Conservation (phyloP, 1,140 invertebrate species). For the Drosophila kurseongensis region DNA sequence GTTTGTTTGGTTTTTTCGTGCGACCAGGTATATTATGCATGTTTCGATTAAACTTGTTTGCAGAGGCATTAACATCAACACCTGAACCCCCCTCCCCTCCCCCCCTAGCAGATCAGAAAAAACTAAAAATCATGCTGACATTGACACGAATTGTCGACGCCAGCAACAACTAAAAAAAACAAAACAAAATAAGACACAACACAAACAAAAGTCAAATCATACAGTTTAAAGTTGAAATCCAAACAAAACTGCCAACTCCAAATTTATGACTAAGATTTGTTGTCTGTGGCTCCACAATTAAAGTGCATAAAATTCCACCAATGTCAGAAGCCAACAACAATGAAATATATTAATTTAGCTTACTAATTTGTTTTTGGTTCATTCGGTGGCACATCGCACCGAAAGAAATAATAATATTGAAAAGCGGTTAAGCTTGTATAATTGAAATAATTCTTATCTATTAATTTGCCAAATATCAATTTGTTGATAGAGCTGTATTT, state of each 20-base stretch:
- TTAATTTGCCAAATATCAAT: too few species aligned
- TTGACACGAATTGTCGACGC: constrained; percentile 75
- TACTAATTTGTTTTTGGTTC: constrained; percentile 2
- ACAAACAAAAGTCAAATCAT: constrained; percentile 42
- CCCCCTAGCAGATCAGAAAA: constrained; percentile 34
- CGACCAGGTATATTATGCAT: constrained; percentile 44
- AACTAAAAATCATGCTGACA: constrained; percentile 72
- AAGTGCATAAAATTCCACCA: constrained; percentile 64
- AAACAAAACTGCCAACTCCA: constrained; percentile 27
- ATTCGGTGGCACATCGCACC: background rate
- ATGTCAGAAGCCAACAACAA: constrained; percentile 56
- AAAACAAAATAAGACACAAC: constrained; percentile 17
- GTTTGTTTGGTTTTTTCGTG: constrained; percentile 6
- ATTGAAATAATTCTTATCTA: too few species aligned
- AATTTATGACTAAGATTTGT: constrained; percentile 20
- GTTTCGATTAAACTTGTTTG: constrained; percentile 60
- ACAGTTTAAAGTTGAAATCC: constrained; percentile 71
- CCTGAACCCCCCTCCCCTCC: constrained; percentile 2
- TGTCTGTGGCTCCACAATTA: constrained; percentile 25
- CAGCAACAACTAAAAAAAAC: constrained; percentile 32
- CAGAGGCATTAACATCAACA: constrained; percentile 42
- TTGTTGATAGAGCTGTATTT: too few species aligned
- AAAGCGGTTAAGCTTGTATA: background rate
- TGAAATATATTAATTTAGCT: constrained; percentile 22
- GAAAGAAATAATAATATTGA: background rate